Percentiles rank a stretch among this genome's conserved stretches.
Evolutionary conservation across 2,888 invertebrate species (phyloP).

Genomic region (Cartodere bifasciata): DNA sequence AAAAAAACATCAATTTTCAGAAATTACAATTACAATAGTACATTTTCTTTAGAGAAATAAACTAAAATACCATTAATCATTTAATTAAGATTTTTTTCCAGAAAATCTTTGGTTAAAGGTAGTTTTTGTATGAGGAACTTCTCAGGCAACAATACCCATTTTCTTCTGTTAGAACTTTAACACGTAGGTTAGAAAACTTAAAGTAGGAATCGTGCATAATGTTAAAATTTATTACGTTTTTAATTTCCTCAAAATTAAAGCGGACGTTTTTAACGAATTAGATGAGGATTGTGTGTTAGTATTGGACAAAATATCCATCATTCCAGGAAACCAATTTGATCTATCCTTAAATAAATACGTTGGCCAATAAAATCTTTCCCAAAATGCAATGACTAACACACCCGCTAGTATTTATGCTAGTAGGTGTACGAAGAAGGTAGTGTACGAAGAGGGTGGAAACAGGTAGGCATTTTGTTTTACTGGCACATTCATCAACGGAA

Average conservation of each 20-base stretch:
- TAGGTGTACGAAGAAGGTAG: conserved; percentile 16
- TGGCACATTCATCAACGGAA: conserved; percentile 16
- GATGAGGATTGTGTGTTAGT: conserved; percentile 13
- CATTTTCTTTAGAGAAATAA: no score
- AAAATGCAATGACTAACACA: conserved; percentile 16
- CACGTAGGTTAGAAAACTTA: conserved; percentile 13
- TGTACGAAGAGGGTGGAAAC: no score
- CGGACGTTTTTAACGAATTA: not conserved
- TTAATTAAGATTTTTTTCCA: no score
- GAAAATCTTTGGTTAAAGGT: no score
- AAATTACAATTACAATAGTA: no score
- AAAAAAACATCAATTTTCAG: no score
- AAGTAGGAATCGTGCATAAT: conserved; percentile 15
- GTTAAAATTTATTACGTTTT: conserved; percentile 15
- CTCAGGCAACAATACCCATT: conserved; percentile 13
- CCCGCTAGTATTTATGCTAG: conserved; percentile 21
- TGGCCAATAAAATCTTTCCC: conserved; percentile 15
- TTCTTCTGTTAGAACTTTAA: conserved; percentile 15
- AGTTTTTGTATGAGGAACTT: conserved; percentile 15
- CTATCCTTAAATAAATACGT: conserved; percentile 16
- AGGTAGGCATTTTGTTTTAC: conserved; percentile 21
- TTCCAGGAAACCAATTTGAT: conserved; percentile 13
- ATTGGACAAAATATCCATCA: conserved; percentile 17
- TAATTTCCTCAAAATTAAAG: conserved; percentile 13
- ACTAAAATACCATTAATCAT: no score